Conservation (phyloP, 2,113 vertebrate genomes). For the Panthera tigris region DNA sequence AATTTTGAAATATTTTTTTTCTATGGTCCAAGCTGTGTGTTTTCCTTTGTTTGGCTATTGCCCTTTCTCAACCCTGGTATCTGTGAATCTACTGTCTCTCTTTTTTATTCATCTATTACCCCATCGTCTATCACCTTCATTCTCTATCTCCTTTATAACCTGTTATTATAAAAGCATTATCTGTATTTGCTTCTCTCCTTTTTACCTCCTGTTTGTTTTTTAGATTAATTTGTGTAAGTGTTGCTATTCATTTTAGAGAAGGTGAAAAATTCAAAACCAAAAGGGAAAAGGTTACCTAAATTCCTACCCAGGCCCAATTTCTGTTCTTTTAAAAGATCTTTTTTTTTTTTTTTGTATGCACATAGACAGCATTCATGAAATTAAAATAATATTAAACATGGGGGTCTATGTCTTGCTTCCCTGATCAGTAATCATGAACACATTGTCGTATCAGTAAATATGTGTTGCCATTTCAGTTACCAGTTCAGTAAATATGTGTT, state of each 20-base stretch:
- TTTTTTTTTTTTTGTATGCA: background rate
- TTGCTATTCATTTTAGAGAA: background rate
- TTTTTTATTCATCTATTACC: background rate
- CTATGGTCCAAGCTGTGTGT: background rate
- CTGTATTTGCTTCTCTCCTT: background rate
- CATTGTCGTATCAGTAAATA: background rate
- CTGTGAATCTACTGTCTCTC: background rate
- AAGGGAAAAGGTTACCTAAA: background rate
- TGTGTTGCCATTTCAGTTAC: no score
- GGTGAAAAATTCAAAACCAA: background rate
- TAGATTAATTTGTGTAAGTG: background rate
- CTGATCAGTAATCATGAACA: background rate
- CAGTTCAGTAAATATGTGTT: no score
- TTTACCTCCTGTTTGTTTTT: background rate
- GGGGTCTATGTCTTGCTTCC: background rate
- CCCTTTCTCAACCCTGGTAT: background rate
- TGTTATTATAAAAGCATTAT: background rate
- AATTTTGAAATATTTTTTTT: background rate
- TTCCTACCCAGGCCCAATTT: background rate
- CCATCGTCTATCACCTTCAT: background rate
- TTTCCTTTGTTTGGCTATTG: background rate
- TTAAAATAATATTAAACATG: background rate
- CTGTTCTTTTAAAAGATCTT: background rate
- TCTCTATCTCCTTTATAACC: background rate
- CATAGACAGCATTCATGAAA: background rate